Evolutionary conservation across 2,888 invertebrate genomes (phyloP), one percentile per base, ranked within the genome.

Genomic region (Auanema sp.): DNA sequence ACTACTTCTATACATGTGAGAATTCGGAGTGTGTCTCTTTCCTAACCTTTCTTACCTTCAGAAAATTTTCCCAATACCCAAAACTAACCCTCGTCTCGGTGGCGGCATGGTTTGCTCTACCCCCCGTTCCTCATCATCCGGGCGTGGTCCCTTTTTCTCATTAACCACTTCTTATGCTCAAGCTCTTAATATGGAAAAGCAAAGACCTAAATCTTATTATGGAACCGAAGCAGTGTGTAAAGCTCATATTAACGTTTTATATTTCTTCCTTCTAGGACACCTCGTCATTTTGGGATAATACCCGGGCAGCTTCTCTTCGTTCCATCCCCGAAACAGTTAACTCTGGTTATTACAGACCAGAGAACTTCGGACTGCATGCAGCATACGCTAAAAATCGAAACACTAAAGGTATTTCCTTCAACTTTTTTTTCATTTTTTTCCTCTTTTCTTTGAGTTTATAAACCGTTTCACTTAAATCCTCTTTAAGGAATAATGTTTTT

Each of bases 401-500:
- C 43, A 64, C 58, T 54, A 69, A 60, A 24, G 71, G 65, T 72
- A 24, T 6, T 55, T 44, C 1, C 16, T 4, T 42, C 25, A 16
- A 18, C 54, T 49, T 49, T 44, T 54, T 12, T 41, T 23, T 55
- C n/a, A 49, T 12, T 21, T 2, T 18, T 23, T 11, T 18, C 18
- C 1, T 12, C 16, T 16, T 40, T 58, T 6, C 14, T 3, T 21
- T n/a, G 42, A 4, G 14, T 42, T 14, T 16, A 18, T 47, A 6
- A 47, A 21, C 16, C 3, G 47, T 10, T 47, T 47, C 4, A n/a
- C 43, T 43, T 43, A 47, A 18, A 47, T 47, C 21, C 3, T 47
- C 21, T 16, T 18, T 52, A 59, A 64, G 76, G 76, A 44, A 75
- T 77, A 62, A 24, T 77, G 24, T 77, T 71, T 57, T 23, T 77